Conservation (phyloP, 2,888 invertebrate genomes). For the Eupithecia centaureata region DNA sequence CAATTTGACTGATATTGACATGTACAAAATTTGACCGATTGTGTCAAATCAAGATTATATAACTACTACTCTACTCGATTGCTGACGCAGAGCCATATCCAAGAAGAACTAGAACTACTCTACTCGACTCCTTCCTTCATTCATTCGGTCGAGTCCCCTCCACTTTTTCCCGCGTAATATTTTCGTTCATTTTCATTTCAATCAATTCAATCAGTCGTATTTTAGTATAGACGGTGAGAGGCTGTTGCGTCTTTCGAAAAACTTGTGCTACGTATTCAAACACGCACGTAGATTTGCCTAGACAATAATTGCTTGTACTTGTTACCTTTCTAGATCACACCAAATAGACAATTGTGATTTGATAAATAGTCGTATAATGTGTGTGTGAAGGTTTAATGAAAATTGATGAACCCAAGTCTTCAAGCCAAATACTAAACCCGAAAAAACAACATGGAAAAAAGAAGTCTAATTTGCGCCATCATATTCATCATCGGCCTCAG, state of each 20-base stretch:
- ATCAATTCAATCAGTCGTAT: slow-evolving; percentile 30
- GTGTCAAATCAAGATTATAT: too few relatives aligned
- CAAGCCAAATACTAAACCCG: neutral
- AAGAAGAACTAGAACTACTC: too few relatives aligned
- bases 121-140: too few relatives aligned
- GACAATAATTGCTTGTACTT: slow-evolving; percentile 33
- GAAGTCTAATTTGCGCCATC: slow-evolving; percentile 58
- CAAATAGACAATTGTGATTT: neutral
- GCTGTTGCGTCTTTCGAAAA: slow-evolving; percentile 28
- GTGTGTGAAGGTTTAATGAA: slow-evolving; percentile 2
- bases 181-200: slow-evolving; percentile 28
- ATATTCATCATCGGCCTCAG: slow-evolving; percentile 51
- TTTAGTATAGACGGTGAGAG: slow-evolving; percentile 6
- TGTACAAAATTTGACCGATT: too few relatives aligned
- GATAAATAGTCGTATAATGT: neutral
- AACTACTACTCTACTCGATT: too few relatives aligned
- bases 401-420: slow-evolving; percentile 10
- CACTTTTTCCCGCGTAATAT: slow-evolving; percentile 26
- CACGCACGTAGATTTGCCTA: slow-evolving; percentile 41
- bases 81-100: too few relatives aligned
- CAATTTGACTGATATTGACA: too few relatives aligned
- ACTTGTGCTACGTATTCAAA: slow-evolving; percentile 39
- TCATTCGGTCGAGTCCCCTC: neutral
- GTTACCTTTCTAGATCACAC: neutral
- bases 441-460: slow-evolving; percentile 52